phyloP scores from a whole-genome alignment of 2,797 vertebrate genomes.

The Chromis chromis region DNA sequence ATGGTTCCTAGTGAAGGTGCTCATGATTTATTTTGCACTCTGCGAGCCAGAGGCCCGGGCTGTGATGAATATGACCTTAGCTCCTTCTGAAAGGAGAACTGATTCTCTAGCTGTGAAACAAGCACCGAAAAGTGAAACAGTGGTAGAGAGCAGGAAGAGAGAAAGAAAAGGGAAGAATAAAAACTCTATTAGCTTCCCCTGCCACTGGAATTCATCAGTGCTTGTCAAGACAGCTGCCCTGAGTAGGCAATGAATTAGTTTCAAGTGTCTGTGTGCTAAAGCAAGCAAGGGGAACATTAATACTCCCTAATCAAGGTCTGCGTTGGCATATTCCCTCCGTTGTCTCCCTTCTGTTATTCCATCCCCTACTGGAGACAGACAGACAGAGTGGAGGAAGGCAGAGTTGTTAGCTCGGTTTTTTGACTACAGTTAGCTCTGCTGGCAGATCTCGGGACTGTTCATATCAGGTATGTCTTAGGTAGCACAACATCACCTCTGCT shows the following conservation, averaged over 20 bases:
- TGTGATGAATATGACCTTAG: conserved; percentile 74
- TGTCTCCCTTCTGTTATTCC: conserved; percentile 72
- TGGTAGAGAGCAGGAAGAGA: conserved; percentile 58
- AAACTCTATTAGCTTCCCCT: conserved; percentile 78
- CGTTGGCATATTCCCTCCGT: conserved; percentile 74
- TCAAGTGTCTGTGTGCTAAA: conserved; percentile 82
- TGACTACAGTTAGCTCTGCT: conserved; percentile 19
- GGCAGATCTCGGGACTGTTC: background rate
- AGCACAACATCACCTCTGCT: conserved; percentile 4
- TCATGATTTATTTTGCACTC: conserved; percentile 68
- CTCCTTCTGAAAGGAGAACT: conserved; percentile 68
- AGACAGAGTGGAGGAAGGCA: conserved; percentile 33
- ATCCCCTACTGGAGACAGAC: conserved; percentile 54
- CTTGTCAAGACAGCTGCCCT: conserved; percentile 80
- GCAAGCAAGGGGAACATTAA: conserved; percentile 79
- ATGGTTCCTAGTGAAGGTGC: conserved; percentile 61
- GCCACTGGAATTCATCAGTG: conserved; percentile 80
- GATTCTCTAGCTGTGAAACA: conserved; percentile 69
- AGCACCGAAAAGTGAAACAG: conserved; percentile 72
- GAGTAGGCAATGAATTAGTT: conserved; percentile 82
- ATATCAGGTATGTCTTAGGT: conserved; percentile 24
- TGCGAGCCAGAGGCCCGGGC: conserved; percentile 60
- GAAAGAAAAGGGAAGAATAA: conserved; percentile 54
- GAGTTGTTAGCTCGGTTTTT: conserved; percentile 13
- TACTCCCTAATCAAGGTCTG: conserved; percentile 80